These are phyloP conservation scores for Ectemnius lituratus DNA, from an alignment of 2,888 invertebrate species.

Conservation along the genomic window DNA sequence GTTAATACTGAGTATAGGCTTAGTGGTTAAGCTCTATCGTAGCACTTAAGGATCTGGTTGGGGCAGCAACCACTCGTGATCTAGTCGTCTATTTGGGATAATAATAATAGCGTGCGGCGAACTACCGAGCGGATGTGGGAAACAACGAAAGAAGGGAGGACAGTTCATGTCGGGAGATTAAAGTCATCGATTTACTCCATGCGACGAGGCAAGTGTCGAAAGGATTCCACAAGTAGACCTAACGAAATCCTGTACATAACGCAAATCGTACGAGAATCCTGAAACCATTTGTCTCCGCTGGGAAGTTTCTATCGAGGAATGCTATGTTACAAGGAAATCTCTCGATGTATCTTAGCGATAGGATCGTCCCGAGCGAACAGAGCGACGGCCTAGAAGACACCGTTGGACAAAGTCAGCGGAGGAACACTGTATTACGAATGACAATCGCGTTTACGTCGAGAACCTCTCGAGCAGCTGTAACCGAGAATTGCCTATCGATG, in stretches of 20 bases:
- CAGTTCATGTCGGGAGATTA: too few relatives aligned
- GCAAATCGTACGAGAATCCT: too few relatives aligned
- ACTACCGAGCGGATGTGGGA: conserved; percentile 28
- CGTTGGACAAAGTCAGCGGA: not conserved
- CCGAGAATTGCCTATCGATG: conserved; percentile 39
- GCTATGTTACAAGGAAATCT: too few relatives aligned
- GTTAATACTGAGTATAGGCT: conserved; percentile 55
- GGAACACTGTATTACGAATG: conserved; percentile 5
- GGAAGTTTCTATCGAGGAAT: too few relatives aligned
- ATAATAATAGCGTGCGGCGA: conserved; percentile 50
- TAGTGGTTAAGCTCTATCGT: conserved; percentile 63
- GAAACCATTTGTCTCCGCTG: too few relatives aligned
- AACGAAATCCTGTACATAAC: too few relatives aligned
- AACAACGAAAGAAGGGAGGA: conserved; percentile 8
- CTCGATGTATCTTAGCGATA: too few relatives aligned
- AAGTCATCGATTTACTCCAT: too few relatives aligned
- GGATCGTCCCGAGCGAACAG: not conserved
- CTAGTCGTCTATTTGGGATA: conserved; percentile 75
- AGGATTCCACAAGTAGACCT: too few relatives aligned
- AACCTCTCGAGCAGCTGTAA: conserved; percentile 35
- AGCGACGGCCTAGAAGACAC: not conserved
- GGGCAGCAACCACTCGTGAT: conserved; percentile 72
- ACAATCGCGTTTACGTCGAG: conserved; percentile 30
- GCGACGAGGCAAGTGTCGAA: too few relatives aligned
- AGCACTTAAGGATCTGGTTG: conserved; percentile 73